Evolutionary conservation across 1,140 invertebrate genomes (phyloP), one percentile per base, ranked within the genome.

Genomic region (Mycetomoellerius zeteki): DNA sequence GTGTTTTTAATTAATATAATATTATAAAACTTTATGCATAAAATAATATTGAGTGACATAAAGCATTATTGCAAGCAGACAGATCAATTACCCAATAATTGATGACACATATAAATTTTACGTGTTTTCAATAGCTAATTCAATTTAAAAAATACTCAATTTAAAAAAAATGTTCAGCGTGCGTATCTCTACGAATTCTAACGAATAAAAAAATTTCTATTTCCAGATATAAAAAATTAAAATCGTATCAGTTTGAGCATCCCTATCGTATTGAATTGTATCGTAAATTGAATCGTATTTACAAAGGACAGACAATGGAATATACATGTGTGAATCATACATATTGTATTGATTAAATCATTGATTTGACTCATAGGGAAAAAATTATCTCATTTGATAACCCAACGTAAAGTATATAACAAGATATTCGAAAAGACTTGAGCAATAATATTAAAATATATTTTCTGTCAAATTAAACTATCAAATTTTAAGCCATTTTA

Each of bases 111-210:
- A 47, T n/a, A 4, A 24, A 80, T 52, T 14, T 76, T 76, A 33
- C 30, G 33, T 21, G n/a, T 73, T 33, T 80, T 67, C 43, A 80
- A 80, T 80, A 80, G 54, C 37, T 80, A 54, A 80, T 67, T 80
- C n/a, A 52, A 80, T 80, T 3, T 37, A 37, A n/a, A 52, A 80
- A 37, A 54, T 43, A 43, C 2, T 1, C 7, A 43, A 43, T 43
- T 3, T 56, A n/a, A n/a, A 54, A 80, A 80, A 69, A 21, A n/a
- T 37, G 8, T 0, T 33, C 54, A 43, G 47, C n/a, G 14, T 52
- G 30, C 16, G 8, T 69, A 37, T 80, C 8, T 33, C 10, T 43
- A 12, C 33, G 30, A 78, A 3, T 77, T 37, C 4, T 14, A 3
- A 5, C n/a, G 27, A 54, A 67, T 4, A 65, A 52, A 67, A 52